Base-by-base conservation (phyloP, 2,113 vertebrate genomes). In the Haemorhous mexicanus region DNA sequence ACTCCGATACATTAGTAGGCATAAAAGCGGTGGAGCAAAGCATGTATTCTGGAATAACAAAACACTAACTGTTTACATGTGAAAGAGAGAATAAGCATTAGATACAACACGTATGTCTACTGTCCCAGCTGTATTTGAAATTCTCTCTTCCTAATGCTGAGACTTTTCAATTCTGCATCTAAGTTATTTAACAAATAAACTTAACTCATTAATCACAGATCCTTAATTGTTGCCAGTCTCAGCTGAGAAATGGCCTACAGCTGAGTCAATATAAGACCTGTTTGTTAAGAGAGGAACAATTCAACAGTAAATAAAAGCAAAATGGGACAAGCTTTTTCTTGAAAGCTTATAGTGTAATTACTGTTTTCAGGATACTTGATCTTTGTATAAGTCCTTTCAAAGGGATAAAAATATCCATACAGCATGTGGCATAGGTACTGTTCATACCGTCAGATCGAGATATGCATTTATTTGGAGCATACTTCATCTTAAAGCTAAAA, bases 101-200 rank as follows among this genome's bases (percentile, higher is more conserved):
- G 80, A 89, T 37, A 58, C 7, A 82, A 89, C 77, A 66, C 24
- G 6, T 46, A 39, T 44, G 9, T 59, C 35, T 82, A 16, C 39
- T 76, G 27, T 76, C 28, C 27, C 23, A 61, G 49, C 30, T 85
- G 9, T 50, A 87, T 83, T 69, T 74, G 46, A 89, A 87, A 89
- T 2, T 3, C 44, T 55, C 26, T 43, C 32, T 81, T 84, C 59
- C 12, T 66, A 92, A 73, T 35, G 13, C 24, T 59, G 11, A 84
- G 26, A 78, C 16, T 91, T 91, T 72, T 68, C 32, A 89, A 12
- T 75, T 85, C 41, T 87, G 17, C 30, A 49, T 73, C 56, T 17
- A 90, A 93, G 58, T 78, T 93, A 93, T 91, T 87, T 88, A 89
- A 78, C 8, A 88, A 95, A 84, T 69, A 53, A 61, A 67, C 14